Evolutionary conservation across 2,797 vertebrate genomes (phyloP).

Genomic region (Loriculus beryllinus): DNA sequence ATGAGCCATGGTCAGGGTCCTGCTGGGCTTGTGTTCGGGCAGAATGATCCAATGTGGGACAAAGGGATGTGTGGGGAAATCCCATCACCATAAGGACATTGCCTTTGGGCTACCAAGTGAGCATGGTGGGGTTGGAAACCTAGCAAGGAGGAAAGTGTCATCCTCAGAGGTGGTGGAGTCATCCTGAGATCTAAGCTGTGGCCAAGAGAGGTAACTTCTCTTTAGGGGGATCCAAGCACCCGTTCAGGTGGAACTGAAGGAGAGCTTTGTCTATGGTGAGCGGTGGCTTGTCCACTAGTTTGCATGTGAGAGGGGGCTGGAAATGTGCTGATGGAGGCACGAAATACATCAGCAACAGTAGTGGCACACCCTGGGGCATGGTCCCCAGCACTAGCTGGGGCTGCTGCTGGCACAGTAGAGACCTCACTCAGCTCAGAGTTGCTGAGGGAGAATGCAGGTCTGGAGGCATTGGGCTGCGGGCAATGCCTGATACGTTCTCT

Average conservation of each 20-base stretch:
- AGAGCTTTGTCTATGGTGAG: background rate
- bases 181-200: background rate
- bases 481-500: background rate
- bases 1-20: background rate
- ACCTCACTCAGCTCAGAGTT: accelerated
- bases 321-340: background rate
- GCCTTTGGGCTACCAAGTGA: accelerated
- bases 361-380: background rate
- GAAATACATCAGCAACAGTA: background rate
- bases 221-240: accelerated
- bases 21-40: background rate
- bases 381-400: background rate
- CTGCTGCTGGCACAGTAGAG: background rate
- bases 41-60: background rate
- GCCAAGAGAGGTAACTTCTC: background rate
- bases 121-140: background rate
- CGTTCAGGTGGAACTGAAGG: accelerated
- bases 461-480: background rate
- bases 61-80: accelerated
- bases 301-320: background rate
- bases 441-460: background rate
- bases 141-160: accelerated
- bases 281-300: background rate
- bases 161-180: background rate
- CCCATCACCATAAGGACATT: accelerated